phyloP scores from a whole-genome alignment of 2,888 invertebrate species.

The Horisme vitalbata region DNA sequence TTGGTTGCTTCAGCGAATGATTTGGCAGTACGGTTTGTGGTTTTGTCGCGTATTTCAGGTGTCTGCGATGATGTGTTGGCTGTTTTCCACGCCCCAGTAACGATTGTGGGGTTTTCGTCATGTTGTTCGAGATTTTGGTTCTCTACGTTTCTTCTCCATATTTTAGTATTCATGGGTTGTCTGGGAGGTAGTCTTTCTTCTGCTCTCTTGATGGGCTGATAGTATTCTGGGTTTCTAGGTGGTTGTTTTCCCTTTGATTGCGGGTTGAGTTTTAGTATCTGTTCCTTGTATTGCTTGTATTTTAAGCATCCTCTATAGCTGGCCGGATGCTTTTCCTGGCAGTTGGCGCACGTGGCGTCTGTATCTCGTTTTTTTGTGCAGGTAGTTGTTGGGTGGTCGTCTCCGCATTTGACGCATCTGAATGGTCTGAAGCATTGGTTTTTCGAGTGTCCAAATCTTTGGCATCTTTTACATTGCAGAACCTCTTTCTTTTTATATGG shows the following conservation, averaged over 20 bases:
- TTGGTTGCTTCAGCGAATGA: no score
- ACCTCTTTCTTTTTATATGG: constrained; percentile 31
- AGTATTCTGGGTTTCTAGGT: no score
- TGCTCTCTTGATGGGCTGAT: no score
- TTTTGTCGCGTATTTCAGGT: no score
- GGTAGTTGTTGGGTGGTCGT: constrained; percentile 1
- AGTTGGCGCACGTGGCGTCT: constrained; percentile 29
- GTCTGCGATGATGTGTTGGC: no score
- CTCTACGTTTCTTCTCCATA: no score
- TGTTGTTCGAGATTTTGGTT: no score
- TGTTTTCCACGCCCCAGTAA: no score
- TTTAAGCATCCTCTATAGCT: constrained; percentile 29
- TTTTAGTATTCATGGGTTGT: no score
- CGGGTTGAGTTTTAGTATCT: constrained; percentile 9
- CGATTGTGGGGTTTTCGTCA: no score
- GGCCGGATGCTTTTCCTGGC: constrained; percentile 29
- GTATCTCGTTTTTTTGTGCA: constrained; percentile 27
- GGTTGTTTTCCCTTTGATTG: neutral
- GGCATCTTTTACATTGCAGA: constrained; percentile 33
- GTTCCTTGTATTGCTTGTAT: constrained; percentile 25
- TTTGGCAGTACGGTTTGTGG: no score
- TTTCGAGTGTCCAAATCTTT: constrained; percentile 35
- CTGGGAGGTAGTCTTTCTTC: no score
- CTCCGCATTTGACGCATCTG: constrained; percentile 34
- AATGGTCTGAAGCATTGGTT: constrained; percentile 33